These are phyloP conservation scores for Vandiemenella viatica DNA, from an alignment of 2,888 invertebrate species.

Conservation along the genomic window DNA sequence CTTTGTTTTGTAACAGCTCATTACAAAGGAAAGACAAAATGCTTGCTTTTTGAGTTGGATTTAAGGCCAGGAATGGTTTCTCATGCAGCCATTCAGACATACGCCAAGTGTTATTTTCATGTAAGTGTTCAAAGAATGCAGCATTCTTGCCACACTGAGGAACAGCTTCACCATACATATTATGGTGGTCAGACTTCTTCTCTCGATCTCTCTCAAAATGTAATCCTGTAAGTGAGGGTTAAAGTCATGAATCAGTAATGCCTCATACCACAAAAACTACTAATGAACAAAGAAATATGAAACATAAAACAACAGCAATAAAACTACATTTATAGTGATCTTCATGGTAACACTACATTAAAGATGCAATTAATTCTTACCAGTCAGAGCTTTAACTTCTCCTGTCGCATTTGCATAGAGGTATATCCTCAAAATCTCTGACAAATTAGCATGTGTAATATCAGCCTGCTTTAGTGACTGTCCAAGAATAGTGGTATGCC, in stretches of 20 bases:
- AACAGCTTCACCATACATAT: constrained; percentile 39
- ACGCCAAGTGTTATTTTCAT: constrained; percentile 63
- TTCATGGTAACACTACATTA: no score
- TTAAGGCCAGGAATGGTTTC: constrained; percentile 72
- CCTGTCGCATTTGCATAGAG: constrained; percentile 79
- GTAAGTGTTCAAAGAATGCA: constrained; percentile 61
- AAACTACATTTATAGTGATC: no score
- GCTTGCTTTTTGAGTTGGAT: constrained; percentile 71
- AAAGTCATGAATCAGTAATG: no score
- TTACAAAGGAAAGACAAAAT: constrained; percentile 86
- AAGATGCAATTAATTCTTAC: constrained; percentile 21
- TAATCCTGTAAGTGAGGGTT: constrained; percentile 42
- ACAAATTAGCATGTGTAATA: constrained; percentile 78
- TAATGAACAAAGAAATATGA: no score
- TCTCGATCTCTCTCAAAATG: constrained; percentile 69
- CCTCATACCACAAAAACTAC: no score
- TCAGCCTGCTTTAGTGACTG: constrained; percentile 81
- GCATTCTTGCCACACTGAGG: constrained; percentile 51
- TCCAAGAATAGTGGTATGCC: constrained; percentile 78
- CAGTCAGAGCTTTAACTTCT: constrained; percentile 65
- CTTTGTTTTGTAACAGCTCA: constrained; percentile 84
- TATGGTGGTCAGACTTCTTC: constrained; percentile 66
- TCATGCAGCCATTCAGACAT: constrained; percentile 65
- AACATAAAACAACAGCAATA: no score
- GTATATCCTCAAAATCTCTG: constrained; percentile 83